Base-by-base conservation (phyloP, 2,888 invertebrate species). In the Agriotes lineatus region DNA sequence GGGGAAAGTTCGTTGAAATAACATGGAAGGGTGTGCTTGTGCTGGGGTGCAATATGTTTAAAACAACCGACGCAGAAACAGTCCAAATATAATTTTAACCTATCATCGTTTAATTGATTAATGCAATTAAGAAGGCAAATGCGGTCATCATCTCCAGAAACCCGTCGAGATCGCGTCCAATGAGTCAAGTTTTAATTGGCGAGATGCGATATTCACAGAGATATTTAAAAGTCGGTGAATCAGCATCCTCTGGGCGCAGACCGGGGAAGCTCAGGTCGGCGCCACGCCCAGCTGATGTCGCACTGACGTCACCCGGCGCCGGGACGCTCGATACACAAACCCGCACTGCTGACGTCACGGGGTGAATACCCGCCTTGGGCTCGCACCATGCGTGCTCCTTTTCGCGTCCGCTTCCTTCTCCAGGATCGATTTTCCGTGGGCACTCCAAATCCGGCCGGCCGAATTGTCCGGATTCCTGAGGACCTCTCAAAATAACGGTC, bases 211-310 rank as follows among this genome's bases (percentile, higher is more conserved):
- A 62, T 67, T 61, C 62, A 16, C 16, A 30, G 48, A 62, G 60
- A 70, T 54, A 69, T 67, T 70, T 61, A 65, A 69, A 65, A 54
- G 58, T 42, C 50, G 30, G 42, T 54, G 56, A 68, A 50, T 61
- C 58, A 69, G 72, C 72, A 73, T 20, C 70, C 71, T 70, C 76
- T 72, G 48, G 63, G 61, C 70, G 64, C 67, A 61, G 71, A 66
- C 72, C 68, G 48, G 45, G 30, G 33, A 57, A 72, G 67, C 61
- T 68, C 65, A 66, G 71, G 71, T 64, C 75, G 78, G 78, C 81
- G 79, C 82, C 82, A 82, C 82, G 78, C 82, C 83, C 82, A 83
- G 83, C 82, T 82, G 83, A 82, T 83, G 80, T 79, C 80, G 80
- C 80, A 80, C 73, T 82, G 81, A 83, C 83, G 83, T 83, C 82